Evolutionary conservation across 2,888 invertebrate genomes (phyloP), one percentile per base, ranked within the genome.

Genomic region (Tenodera sinensis): DNA sequence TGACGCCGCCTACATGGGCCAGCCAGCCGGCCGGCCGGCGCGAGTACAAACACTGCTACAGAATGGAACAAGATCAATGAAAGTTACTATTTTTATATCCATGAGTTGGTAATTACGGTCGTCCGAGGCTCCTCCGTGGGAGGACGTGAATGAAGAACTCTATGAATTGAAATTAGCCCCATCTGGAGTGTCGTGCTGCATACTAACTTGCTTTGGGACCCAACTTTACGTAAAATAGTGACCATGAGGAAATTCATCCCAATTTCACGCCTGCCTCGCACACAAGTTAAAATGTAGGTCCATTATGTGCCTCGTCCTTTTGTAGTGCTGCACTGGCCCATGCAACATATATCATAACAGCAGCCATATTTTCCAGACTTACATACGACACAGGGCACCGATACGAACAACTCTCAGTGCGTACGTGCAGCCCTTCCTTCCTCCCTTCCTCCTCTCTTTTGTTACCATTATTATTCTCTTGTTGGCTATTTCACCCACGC

Each of bases 241-340:
- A 28, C 83, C 83, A 84, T 88, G 27, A 88, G 88, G 83, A 88
- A 88, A 88, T 84, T 84, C 88, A 88, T 88, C 88, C 88, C 88
- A 88, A 88, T 88, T 88, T 88, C 88, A 88, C 71, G 88, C 47
- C 27, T 81, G 86, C 28, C 86, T 30, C 25, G 20, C 54, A 71
- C 71, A 9, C 28, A 30, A 81, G n/a, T 87, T 81, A 71, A 87
- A 82, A 87, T 87, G 87, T 87, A 82, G 87, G 34, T 42, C 34
- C 83, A 83, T 82, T 87, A 87, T 87, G 28, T 87, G 34, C 84
- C n/a, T n/a, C n/a, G 84, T 34, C 25, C 28, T 84, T 25, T 84
- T 25, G 30, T 84, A 34, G 84, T 84, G 84, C 30, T 84, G 84
- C 30, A 84, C 34, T 84, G 54, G 54, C 54, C 54, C 54, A 71